Percentiles rank a stretch among this genome's conserved stretches.
Evolutionary conservation across 2,888 invertebrate species (phyloP).

Genomic region (Dascillus cervinus): DNA sequence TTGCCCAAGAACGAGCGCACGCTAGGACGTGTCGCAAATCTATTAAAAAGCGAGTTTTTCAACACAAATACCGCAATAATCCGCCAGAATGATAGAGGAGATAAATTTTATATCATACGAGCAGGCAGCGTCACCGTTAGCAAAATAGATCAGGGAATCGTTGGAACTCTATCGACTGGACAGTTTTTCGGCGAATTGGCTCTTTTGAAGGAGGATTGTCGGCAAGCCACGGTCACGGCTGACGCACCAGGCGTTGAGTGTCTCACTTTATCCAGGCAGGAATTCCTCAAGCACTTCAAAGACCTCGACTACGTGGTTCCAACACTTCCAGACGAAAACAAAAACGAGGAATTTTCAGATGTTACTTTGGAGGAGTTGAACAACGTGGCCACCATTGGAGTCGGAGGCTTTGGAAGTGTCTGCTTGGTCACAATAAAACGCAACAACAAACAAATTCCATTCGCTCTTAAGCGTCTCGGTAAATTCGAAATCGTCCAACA

Average conservation of each 20-base stretch:
- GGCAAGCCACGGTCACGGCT: conserved; percentile 87
- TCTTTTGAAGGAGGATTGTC: conserved; percentile 68
- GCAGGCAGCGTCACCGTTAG: conserved; percentile 75
- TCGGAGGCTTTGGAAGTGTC: conserved; percentile 88
- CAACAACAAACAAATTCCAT: conserved; percentile 50
- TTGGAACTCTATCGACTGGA: conserved; percentile 66
- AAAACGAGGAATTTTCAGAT: conserved; percentile 48
- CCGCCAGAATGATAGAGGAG: conserved; percentile 77
- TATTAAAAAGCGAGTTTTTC: conserved; percentile 82
- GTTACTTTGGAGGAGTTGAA: conserved; percentile 72
- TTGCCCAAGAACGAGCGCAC: conserved; percentile 63
- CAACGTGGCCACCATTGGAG: conserved; percentile 77
- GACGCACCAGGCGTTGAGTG: conserved; percentile 78
- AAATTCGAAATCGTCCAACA: conserved; percentile 84
- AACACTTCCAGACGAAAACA: conserved; percentile 29
- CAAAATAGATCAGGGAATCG: conserved; percentile 54
- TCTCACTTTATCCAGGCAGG: conserved; percentile 71
- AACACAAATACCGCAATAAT: conserved; percentile 71
- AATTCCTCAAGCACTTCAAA: conserved; percentile 77
- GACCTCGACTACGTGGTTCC: conserved; percentile 49
- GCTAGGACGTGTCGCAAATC: conserved; percentile 75
- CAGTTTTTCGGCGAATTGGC: conserved; percentile 89
- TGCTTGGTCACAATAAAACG: conserved; percentile 63
- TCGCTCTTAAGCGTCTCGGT: conserved; percentile 82
- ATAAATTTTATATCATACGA: conserved; percentile 86